These are phyloP conservation scores for Eolophus roseicapilla DNA, from an alignment of 2,113 vertebrate genomes.

Conservation along the genomic window DNA sequence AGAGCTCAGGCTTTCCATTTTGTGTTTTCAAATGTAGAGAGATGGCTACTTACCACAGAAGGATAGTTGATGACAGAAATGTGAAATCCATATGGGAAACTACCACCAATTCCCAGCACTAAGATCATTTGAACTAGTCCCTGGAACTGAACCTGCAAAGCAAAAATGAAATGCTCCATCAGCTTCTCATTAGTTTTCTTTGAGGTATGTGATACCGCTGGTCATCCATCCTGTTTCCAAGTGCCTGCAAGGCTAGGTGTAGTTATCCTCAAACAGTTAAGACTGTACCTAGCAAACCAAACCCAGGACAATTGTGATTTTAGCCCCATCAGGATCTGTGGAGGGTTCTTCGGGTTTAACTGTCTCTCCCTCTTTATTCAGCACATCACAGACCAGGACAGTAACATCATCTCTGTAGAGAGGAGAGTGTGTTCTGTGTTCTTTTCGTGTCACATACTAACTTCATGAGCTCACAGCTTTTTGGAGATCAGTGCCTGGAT, in stretches of 20 bases:
- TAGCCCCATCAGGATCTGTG: not conserved
- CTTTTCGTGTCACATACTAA: not conserved
- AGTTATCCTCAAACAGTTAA: not conserved
- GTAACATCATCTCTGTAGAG: not conserved
- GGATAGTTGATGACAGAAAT: conserved; percentile 84
- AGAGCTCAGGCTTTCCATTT: not conserved
- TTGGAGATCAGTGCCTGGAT: not conserved
- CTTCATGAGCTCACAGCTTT: not conserved
- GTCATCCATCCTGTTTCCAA: not conserved
- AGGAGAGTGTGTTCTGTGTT: not conserved
- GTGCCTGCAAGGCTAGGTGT: not conserved
- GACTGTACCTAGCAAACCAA: not conserved
- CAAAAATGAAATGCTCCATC: not conserved
- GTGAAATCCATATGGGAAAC: conserved; percentile 84
- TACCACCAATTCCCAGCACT: conserved; percentile 81
- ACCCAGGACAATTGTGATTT: not conserved
- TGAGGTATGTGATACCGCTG: not conserved
- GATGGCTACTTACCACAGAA: conserved; percentile 74
- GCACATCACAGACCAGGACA: not conserved
- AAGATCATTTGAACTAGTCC: conserved; percentile 71
- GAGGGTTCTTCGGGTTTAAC: not conserved
- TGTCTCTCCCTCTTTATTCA: not conserved
- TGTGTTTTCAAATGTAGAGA: not conserved
- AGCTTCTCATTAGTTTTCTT: not conserved
- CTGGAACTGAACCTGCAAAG: conserved; percentile 56